Conservation (phyloP, 2,113 vertebrate species). For the Leucoraja erinaceus region DNA sequence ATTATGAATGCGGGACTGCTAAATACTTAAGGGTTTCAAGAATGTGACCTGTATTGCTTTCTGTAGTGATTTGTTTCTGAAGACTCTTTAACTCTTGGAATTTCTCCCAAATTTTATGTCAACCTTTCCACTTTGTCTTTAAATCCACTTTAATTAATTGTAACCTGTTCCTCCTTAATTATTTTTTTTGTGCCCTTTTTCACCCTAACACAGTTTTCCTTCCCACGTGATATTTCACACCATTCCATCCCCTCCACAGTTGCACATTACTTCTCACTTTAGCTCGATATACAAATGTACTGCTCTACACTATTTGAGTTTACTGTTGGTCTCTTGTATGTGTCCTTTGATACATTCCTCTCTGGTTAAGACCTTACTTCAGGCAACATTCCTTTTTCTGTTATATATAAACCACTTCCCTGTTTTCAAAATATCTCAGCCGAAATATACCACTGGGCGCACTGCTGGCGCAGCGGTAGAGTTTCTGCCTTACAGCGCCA, state of each 20-base stretch:
- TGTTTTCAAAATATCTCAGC: too few species aligned
- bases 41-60: neutral
- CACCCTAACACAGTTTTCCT: neutral
- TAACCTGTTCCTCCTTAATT: neutral
- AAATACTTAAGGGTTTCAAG: neutral
- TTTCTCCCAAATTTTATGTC: neutral
- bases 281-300: neutral
- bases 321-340: neutral
- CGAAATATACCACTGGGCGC: too few species aligned
- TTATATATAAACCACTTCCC: too few species aligned
- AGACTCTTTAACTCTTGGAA: neutral
- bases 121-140: neutral
- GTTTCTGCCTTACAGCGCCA: too few species aligned
- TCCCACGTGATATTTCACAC: neutral
- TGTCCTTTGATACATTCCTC: too few species aligned
- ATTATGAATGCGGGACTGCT: neutral
- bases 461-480: too few species aligned
- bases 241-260: too few species aligned
- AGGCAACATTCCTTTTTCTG: too few species aligned
- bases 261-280: neutral
- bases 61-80: neutral
- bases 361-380: too few species aligned
- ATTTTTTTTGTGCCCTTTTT: neutral
- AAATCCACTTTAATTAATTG: neutral
- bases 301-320: neutral